phyloP scores from a whole-genome alignment of 2,113 vertebrate genomes.

The Myrmophylax atrothorax region DNA sequence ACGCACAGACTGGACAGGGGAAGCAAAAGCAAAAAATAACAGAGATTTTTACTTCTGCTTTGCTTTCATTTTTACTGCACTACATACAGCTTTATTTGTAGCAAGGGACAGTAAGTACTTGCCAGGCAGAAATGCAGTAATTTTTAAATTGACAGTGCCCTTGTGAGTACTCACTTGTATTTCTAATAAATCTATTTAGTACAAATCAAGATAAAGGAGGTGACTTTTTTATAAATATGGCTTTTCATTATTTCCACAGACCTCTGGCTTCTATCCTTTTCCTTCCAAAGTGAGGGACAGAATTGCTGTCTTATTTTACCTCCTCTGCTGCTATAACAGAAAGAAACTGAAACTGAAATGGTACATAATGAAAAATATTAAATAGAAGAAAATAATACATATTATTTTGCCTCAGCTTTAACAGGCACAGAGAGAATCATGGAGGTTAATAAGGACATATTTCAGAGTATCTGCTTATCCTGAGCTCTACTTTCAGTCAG shows the following conservation, averaged over 20 bases:
- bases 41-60: neutral
- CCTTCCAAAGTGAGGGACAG: neutral
- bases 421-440: neutral
- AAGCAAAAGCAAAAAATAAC: neutral
- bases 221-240: neutral
- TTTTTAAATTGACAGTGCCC: constrained; percentile 5
- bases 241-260: neutral
- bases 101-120: neutral
- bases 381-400: neutral
- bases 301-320: neutral
- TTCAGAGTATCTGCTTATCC: neutral
- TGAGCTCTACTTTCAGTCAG: neutral
- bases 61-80: neutral
- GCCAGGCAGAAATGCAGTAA: neutral
- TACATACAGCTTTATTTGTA: neutral
- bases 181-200: neutral
- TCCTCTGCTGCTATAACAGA: neutral
- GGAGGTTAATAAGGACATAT: constrained; percentile 8
- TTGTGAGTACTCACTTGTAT: neutral
- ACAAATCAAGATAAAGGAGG: neutral
- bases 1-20: neutral
- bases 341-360: neutral
- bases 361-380: neutral
- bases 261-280: neutral
- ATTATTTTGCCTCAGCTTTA: neutral